These are phyloP conservation scores for Orchesella flavescens DNA, from an alignment of 2,888 invertebrate species.

Conservation along the genomic window DNA sequence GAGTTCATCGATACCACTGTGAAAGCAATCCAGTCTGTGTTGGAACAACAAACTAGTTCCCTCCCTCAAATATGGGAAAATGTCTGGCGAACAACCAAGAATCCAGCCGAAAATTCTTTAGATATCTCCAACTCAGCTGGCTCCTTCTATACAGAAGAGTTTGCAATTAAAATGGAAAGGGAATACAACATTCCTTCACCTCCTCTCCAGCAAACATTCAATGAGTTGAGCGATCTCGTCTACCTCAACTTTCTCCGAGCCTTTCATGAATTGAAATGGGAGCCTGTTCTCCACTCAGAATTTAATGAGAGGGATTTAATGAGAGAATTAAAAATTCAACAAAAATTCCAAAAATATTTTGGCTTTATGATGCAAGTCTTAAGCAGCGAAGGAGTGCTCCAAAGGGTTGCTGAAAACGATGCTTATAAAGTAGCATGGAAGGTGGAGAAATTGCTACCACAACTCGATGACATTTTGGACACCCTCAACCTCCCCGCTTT, in stretches of 20 bases:
- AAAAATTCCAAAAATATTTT: too few relatives aligned
- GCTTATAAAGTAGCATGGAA: background rate
- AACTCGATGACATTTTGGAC: background rate
- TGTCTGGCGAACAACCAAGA: background rate
- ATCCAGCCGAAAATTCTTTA: background rate
- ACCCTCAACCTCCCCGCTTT: background rate
- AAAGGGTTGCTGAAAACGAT: background rate
- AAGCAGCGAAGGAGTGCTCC: background rate
- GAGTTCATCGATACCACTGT: conserved; percentile 36
- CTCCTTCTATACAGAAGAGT: background rate
- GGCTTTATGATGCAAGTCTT: background rate
- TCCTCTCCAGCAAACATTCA: background rate
- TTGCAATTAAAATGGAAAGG: background rate
- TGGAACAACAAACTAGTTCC: background rate
- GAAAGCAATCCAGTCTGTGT: conserved; percentile 6
- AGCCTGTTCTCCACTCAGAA: too few relatives aligned
- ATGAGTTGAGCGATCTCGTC: background rate
- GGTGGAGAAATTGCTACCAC: background rate
- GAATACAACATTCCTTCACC: background rate
- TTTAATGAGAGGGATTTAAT: too few relatives aligned
- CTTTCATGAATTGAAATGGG: background rate
- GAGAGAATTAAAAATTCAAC: too few relatives aligned
- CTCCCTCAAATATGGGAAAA: conserved; percentile 29
- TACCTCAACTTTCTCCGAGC: conserved; percentile 12
- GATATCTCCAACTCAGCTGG: background rate